These are phyloP conservation scores for Dromococcyx pavoninus DNA, from an alignment of 2,797 vertebrate species.

Conservation along the genomic window DNA sequence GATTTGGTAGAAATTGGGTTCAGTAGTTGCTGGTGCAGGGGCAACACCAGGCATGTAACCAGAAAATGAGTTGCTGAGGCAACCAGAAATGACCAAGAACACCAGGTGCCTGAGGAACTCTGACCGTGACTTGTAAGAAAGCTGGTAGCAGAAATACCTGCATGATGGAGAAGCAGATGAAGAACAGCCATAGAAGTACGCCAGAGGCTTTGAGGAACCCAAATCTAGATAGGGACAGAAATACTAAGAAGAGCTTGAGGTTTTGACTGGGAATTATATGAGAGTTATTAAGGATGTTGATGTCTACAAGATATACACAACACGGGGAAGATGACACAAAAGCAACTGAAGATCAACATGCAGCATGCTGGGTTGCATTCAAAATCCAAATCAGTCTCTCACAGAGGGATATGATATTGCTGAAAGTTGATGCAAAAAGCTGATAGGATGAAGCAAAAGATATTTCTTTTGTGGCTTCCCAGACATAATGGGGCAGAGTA, in stretches of 20 bases:
- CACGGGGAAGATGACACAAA: neutral
- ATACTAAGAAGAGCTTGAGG: neutral
- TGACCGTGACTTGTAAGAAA: neutral
- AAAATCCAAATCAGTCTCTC: neutral
- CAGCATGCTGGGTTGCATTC: neutral
- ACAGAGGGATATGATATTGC: neutral
- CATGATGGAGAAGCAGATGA: conserved; percentile 1
- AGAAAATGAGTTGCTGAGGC: conserved; percentile 14
- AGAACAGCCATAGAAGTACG: neutral
- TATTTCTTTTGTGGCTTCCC: neutral
- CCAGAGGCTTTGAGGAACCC: neutral
- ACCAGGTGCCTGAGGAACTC: neutral
- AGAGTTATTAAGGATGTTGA: neutral
- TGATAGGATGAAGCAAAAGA: neutral
- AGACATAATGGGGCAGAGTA: neutral
- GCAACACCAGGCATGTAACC: neutral
- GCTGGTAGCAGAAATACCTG: neutral
- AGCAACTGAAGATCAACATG: conserved; percentile 3
- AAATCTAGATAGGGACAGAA: neutral
- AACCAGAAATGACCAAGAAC: neutral
- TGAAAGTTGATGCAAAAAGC: neutral
- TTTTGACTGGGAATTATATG: neutral
- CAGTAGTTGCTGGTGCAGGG: neutral
- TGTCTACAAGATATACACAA: neutral
- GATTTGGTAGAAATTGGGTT: neutral